Percentiles rank a stretch among this genome's conserved stretches.
phyloP scores from a whole-genome alignment of 2,888 invertebrate genomes.

The Monochamus alternatus region DNA sequence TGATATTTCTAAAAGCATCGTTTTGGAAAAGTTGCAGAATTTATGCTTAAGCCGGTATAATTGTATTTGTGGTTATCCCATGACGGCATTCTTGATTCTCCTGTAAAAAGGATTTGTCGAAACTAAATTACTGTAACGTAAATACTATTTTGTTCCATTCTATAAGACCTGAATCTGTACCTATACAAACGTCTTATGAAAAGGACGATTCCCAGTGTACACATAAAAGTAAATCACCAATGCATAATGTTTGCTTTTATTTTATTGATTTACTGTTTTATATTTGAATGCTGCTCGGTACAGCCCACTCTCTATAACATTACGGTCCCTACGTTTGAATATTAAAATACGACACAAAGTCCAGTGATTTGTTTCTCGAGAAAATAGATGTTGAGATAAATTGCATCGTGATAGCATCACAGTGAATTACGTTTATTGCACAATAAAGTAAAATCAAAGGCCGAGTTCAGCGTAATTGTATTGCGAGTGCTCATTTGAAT shows the following conservation, averaged over 20 bases:
- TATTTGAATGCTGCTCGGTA: background rate
- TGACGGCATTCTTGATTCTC: background rate
- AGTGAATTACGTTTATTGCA: background rate
- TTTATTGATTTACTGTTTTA: conserved; percentile 3
- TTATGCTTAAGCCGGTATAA: background rate
- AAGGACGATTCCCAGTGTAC: background rate
- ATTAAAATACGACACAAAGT: background rate
- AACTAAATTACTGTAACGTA: background rate
- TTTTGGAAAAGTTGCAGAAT: no score
- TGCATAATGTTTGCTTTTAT: background rate
- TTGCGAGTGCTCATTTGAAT: background rate
- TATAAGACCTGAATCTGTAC: background rate
- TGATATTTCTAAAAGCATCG: no score
- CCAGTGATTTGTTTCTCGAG: background rate
- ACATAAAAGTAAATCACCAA: background rate
- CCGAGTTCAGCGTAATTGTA: background rate
- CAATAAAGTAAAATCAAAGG: background rate
- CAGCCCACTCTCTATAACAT: background rate
- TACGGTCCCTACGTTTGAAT: background rate
- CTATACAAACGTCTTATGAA: background rate
- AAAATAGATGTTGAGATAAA: background rate
- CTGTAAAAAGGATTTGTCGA: conserved; percentile 12
- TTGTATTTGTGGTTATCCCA: conserved; percentile 12
- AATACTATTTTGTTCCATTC: background rate
- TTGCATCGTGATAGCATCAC: background rate